Percentiles rank a stretch among this genome's conserved stretches.
phyloP scores from a whole-genome alignment of 2,888 invertebrate genomes.

The Hemicrepidius hirtus region DNA sequence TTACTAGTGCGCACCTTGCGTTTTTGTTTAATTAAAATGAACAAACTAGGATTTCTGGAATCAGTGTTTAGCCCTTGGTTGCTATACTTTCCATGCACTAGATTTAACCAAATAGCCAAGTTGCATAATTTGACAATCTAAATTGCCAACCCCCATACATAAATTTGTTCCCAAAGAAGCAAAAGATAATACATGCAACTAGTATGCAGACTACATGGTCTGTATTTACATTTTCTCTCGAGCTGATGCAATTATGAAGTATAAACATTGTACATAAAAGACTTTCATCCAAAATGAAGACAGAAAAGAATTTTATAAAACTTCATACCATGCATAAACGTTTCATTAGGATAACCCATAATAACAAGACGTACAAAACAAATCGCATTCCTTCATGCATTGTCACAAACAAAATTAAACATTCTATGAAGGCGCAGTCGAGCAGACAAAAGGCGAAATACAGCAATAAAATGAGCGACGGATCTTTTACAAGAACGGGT shows the following conservation, averaged over 20 bases:
- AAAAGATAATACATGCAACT: no score
- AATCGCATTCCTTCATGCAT: slow-evolving; percentile 52
- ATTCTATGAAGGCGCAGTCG: slow-evolving; percentile 49
- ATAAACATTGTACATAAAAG: slow-evolving; percentile 1
- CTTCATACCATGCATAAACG: slow-evolving; percentile 43
- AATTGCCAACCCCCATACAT: no score
- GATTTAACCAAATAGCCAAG: no score
- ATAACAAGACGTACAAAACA: slow-evolving; percentile 50
- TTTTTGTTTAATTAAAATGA: no score
- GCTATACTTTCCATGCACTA: no score
- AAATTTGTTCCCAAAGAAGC: no score
- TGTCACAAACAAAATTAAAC: slow-evolving; percentile 55
- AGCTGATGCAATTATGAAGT: background rate
- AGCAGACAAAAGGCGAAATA: slow-evolving; percentile 48
- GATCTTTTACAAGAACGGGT: slow-evolving; percentile 39
- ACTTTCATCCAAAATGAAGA: slow-evolving; percentile 34
- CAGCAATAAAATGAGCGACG: slow-evolving; percentile 47
- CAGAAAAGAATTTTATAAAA: slow-evolving; percentile 46
- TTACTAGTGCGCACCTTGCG: no score
- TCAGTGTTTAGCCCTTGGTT: no score
- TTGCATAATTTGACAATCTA: no score
- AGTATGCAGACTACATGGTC: no score
- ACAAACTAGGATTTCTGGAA: no score
- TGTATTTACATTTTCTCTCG: no score
- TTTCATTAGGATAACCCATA: slow-evolving; percentile 50